Percentiles rank a stretch among this genome's conserved stretches.
Conservation (phyloP, 37 sponge, comb jelly and placozoan species). For the Bolinopsis microptera region DNA sequence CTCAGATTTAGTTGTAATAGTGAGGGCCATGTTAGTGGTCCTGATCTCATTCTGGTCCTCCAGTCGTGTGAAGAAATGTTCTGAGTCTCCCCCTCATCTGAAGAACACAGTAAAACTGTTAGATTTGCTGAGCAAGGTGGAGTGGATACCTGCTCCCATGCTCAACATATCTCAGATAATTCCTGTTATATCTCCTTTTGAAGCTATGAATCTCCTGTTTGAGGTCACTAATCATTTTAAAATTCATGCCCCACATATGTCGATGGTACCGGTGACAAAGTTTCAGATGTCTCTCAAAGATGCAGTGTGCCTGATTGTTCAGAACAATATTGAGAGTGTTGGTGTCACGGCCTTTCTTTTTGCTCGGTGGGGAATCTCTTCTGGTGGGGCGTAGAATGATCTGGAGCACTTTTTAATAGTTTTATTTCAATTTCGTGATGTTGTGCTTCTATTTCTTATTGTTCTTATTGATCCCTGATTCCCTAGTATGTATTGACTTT, state of each 20-base stretch:
- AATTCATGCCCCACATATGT: background rate
- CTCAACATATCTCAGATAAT: constrained; percentile 42
- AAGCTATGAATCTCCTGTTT: constrained; percentile 10
- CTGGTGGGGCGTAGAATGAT: background rate
- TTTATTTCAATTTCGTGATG: too few relatives aligned
- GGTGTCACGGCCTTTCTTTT: constrained; percentile 25
- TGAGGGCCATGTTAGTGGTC: constrained; percentile 26
- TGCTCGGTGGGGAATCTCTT: constrained; percentile 13
- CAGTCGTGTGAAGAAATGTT: background rate
- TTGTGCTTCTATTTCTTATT: too few relatives aligned
- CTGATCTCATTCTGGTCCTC: constrained; percentile 43
- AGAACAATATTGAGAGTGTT: constrained; percentile 45
- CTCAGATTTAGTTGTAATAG: constrained; percentile 5
- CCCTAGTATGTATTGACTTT: too few relatives aligned
- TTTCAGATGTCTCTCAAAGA: background rate
- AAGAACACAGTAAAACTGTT: background rate
- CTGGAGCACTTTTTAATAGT: too few relatives aligned
- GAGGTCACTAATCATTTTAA: constrained; percentile 24
- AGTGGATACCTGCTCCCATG: constrained; percentile 35
- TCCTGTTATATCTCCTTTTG: constrained; percentile 38
- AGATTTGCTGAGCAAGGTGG: background rate
- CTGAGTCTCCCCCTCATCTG: background rate
- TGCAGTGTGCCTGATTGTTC: constrained; percentile 16
- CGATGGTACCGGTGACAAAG: constrained; percentile 13
- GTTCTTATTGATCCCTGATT: too few relatives aligned